Evolutionary conservation across 2,888 invertebrate genomes (phyloP).

Genomic region (Polyommatus iphigenia): DNA sequence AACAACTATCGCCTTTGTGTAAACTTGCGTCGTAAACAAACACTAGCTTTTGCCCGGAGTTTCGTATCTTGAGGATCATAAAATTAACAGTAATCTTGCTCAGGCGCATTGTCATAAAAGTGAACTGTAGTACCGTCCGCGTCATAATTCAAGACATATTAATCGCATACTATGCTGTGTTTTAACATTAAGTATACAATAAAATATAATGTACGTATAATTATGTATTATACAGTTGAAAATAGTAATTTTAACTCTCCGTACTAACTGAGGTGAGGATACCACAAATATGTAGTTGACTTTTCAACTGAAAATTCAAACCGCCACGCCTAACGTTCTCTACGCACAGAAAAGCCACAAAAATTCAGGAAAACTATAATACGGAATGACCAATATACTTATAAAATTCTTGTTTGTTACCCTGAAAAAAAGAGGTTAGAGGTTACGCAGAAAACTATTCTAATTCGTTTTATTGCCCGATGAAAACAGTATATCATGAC

Average conservation of each 20-base stretch:
- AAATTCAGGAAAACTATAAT: background rate
- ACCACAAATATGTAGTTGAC: background rate
- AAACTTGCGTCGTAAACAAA: constrained; percentile 12
- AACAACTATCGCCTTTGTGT: constrained; percentile 21
- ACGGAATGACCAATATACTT: background rate
- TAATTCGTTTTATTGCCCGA: constrained; percentile 24
- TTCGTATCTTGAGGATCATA: background rate
- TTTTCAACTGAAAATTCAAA: constrained; percentile 5
- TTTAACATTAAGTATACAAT: background rate
- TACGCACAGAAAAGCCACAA: background rate
- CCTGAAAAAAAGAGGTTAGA: constrained; percentile 10
- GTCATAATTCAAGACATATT: background rate
- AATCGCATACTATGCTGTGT: background rate
- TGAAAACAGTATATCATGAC: constrained; percentile 27
- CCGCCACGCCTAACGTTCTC: background rate
- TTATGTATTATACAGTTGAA: background rate
- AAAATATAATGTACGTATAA: background rate
- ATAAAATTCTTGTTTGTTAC: background rate
- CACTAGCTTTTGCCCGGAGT: background rate
- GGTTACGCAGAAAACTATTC: constrained; percentile 17
- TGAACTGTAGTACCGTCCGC: background rate
- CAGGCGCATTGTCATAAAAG: background rate
- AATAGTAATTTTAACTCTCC: background rate
- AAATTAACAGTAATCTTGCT: background rate
- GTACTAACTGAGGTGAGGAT: background rate